Evolutionary conservation across 92 coral and sea anemone species (phyloP).

Genomic region (Porites divaricata): DNA sequence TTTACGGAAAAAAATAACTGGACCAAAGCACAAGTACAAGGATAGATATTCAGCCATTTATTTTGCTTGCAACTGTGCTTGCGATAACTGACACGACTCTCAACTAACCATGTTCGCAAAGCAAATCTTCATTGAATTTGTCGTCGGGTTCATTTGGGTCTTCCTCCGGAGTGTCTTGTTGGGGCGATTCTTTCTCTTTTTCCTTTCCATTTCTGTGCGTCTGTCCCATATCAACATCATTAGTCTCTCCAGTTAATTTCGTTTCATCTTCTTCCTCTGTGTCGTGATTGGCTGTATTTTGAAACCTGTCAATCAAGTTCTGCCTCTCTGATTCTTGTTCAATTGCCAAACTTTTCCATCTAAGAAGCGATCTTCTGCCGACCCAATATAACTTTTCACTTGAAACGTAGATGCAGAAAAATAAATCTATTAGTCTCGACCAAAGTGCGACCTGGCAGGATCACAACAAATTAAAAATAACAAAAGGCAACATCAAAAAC

Average conservation of each 20-base stretch:
- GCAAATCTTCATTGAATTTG: conserved; percentile 89
- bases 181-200: background rate
- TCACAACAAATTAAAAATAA: background rate
- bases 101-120: conserved; percentile 87
- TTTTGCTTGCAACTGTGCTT: no score
- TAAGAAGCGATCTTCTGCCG: conserved; percentile 75
- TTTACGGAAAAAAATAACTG: no score
- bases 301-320: conserved; percentile 42
- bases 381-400: conserved; percentile 80
- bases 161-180: conserved; percentile 41
- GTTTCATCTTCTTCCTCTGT: conserved; percentile 26
- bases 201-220: background rate
- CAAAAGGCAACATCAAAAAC: background rate
- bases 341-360: conserved; percentile 88
- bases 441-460: no score
- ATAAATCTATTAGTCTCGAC: background rate
- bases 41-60: no score
- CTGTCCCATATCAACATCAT: background rate
- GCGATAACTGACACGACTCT: background rate
- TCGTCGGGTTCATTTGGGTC: conserved; percentile 50
- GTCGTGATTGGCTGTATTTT: conserved; percentile 28
- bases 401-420: conserved; percentile 12
- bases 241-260: background rate
- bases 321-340: conserved; percentile 42
- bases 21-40: no score